These are phyloP conservation scores for Ptyas mucosa DNA, from an alignment of 2,113 vertebrate species.

Conservation along the genomic window DNA sequence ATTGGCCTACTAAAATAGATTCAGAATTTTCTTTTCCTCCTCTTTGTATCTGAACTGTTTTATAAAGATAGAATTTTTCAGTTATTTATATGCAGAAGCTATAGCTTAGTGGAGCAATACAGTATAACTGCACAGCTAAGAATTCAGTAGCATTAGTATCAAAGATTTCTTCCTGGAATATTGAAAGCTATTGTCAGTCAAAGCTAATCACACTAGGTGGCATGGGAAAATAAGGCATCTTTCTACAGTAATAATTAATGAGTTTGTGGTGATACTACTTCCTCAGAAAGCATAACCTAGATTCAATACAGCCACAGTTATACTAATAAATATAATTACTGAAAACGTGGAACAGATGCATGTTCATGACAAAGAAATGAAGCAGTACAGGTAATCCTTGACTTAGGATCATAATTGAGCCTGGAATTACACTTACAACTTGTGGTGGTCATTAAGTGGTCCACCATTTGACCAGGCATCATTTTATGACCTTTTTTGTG, in stretches of 20 bases:
- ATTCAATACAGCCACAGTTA: background rate
- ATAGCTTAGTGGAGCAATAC: background rate
- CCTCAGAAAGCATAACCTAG: background rate
- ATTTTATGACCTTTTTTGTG: background rate
- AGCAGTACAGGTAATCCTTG: background rate
- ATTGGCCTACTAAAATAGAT: background rate
- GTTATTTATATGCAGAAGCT: background rate
- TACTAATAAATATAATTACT: background rate
- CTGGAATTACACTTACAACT: background rate
- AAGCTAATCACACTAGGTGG: background rate
- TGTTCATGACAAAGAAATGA: background rate
- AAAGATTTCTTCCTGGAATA: background rate
- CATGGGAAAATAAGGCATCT: background rate
- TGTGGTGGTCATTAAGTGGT: background rate
- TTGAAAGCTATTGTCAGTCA: background rate
- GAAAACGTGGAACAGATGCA: background rate
- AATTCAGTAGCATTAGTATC: background rate
- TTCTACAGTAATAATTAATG: background rate
- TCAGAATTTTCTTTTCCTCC: too few species aligned
- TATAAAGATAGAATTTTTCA: background rate
- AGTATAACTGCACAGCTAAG: background rate
- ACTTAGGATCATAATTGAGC: background rate
- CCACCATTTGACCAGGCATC: background rate
- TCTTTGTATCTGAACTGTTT: background rate
- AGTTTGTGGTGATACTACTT: background rate